A percentile compares a stretch with the other conserved stretches of the same genome.
These are phyloP conservation scores for Hyalella azteca DNA, from an alignment of 2,888 invertebrate species.

Conservation along the genomic window DNA sequence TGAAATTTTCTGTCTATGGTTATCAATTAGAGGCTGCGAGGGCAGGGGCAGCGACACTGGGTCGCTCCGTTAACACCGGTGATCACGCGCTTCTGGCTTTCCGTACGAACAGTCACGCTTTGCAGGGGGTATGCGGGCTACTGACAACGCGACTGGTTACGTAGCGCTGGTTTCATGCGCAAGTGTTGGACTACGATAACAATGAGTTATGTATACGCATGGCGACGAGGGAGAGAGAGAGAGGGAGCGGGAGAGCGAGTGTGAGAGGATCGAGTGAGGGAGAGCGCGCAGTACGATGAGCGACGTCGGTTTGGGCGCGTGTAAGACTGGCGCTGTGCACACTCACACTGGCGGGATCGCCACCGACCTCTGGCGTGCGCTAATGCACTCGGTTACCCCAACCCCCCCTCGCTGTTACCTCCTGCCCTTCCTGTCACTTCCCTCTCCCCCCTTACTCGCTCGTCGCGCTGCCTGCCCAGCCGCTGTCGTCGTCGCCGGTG, in stretches of 20 bases:
- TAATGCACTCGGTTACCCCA: slow-evolving; percentile 32
- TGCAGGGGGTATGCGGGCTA: not conserved
- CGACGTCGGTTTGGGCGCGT: slow-evolving; percentile 29
- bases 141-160: not conserved
- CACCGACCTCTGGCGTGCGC: slow-evolving; percentile 39
- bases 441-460: not conserved
- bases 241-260: not conserved
- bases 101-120: not conserved
- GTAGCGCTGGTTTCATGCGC: not conserved
- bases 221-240: slow-evolving; percentile 3
- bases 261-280: not conserved
- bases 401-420: not conserved
- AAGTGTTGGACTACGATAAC: not conserved
- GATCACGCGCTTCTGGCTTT: no score
- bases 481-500: slow-evolving; percentile 10
- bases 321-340: slow-evolving; percentile 36
- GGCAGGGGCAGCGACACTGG: no score
- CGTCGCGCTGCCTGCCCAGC: not conserved
- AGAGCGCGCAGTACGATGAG: slow-evolving; percentile 1
- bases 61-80: no score
- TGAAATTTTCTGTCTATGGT: no score
- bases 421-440: not conserved
- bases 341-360: slow-evolving; percentile 35
- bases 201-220: not conserved
- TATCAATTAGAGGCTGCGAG: no score